phyloP scores from a whole-genome alignment of 2,797 vertebrate species.

The Rousettus madagascariensis region DNA sequence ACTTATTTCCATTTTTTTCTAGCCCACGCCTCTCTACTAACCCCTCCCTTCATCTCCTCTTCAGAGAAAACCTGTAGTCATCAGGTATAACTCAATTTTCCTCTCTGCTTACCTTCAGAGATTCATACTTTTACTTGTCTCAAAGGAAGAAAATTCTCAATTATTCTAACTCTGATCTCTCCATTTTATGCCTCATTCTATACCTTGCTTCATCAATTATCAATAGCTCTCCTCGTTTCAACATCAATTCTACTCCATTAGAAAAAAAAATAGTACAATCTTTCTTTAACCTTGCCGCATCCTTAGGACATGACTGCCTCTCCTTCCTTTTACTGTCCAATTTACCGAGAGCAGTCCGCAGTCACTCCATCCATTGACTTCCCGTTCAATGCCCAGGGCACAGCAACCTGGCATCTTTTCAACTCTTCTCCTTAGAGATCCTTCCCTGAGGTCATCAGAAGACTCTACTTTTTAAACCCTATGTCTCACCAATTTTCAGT shows the following conservation, averaged over 20 bases:
- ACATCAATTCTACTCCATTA: background rate
- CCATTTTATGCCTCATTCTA: constrained; percentile 51
- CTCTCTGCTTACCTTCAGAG: constrained; percentile 34
- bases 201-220: constrained; percentile 42
- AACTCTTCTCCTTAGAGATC: background rate
- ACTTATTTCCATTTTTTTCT: background rate
- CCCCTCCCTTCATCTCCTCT: background rate
- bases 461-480: background rate
- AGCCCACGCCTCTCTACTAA: background rate
- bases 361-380: background rate
- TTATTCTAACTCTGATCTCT: background rate
- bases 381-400: background rate
- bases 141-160: constrained; percentile 32
- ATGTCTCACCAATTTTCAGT: background rate
- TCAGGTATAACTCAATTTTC: constrained; percentile 52
- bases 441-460: background rate
- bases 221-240: background rate
- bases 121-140: background rate
- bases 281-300: constrained; percentile 25
- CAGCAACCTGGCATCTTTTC: background rate
- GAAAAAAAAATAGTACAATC: background rate
- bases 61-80: constrained; percentile 29
- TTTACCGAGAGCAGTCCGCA: background rate
- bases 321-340: background rate
- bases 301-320: background rate